These are phyloP conservation scores for Sakesphorus luctuosus DNA, from an alignment of 2,113 vertebrate genomes.

Conservation along the genomic window DNA sequence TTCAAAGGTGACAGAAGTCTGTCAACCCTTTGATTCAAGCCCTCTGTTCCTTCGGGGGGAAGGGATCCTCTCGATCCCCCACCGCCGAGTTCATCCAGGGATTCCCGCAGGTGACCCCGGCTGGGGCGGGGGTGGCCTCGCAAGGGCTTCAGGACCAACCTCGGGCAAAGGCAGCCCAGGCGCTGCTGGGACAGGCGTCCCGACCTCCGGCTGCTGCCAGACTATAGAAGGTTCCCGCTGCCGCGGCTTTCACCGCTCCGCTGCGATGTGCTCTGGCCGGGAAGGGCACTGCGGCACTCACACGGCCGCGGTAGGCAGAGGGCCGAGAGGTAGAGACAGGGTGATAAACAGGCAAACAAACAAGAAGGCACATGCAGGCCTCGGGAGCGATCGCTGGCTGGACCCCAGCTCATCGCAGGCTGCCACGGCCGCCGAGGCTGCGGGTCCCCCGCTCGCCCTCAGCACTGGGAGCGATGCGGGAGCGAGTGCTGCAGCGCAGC, in stretches of 20 bases:
- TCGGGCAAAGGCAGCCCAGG: neutral
- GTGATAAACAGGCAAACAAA: neutral
- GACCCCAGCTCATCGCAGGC: neutral
- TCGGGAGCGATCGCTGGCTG: neutral
- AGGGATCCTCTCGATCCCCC: too few species aligned
- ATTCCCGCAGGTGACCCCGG: neutral
- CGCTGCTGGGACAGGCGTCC: too few species aligned
- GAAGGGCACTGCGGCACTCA: neutral
- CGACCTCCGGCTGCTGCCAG: neutral
- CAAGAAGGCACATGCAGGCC: too few species aligned
- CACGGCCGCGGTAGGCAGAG: neutral
- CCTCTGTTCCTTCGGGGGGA: neutral
- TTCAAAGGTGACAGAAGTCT: constrained; percentile 21
- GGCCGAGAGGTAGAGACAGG: neutral
- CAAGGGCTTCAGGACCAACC: neutral
- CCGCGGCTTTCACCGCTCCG: fast-evolving
- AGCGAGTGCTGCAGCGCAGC: neutral
- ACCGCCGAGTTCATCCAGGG: neutral
- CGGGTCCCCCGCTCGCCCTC: neutral
- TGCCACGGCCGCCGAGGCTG: neutral
- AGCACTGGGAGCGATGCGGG: neutral
- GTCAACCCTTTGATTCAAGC: neutral
- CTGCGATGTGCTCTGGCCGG: fast-evolving
- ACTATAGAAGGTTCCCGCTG: neutral
- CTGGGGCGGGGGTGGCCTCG: neutral